These are phyloP conservation scores for Helostoma temminkii DNA, from an alignment of 2,797 vertebrate genomes.

Conservation along the genomic window DNA sequence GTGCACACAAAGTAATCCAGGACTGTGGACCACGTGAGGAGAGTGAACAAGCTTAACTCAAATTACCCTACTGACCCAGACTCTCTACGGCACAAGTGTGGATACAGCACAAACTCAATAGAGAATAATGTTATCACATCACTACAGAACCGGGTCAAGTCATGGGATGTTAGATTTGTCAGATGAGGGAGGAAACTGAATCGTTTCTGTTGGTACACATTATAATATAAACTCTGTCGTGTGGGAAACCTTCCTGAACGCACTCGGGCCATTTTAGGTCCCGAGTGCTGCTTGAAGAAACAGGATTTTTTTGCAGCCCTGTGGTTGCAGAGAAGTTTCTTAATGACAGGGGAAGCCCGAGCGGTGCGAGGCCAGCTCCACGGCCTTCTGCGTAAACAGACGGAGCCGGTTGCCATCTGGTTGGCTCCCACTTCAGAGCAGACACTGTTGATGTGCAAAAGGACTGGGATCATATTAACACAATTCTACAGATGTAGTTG, in stretches of 20 bases:
- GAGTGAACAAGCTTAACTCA: too few species aligned
- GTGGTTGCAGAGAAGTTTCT: conserved; percentile 57
- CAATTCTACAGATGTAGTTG: too few species aligned
- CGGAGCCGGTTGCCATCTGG: conserved; percentile 72
- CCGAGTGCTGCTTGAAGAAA: conserved; percentile 17
- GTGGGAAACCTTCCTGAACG: conserved; percentile 44
- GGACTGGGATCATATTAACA: too few species aligned
- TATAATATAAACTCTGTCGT: conserved; percentile 39
- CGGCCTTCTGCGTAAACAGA: conserved; percentile 64
- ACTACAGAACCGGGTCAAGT: conserved; percentile 6
- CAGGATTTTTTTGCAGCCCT: conserved; percentile 47
- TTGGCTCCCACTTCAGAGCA: conserved; percentile 63
- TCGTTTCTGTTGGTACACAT: conserved; percentile 15
- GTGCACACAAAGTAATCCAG: too few species aligned
- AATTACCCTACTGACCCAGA: conserved; percentile 58
- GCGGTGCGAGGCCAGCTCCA: conserved; percentile 31
- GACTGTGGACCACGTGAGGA: too few species aligned
- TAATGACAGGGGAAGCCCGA: conserved; percentile 76
- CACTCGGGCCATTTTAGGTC: conserved; percentile 25
- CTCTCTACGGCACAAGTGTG: conserved; percentile 29
- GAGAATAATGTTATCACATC: conserved; percentile 5
- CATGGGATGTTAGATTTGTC: conserved; percentile 9
- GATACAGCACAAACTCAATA: conserved; percentile 5
- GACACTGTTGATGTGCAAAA: conserved; percentile 32
- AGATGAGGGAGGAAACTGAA: conserved; percentile 27